Evolutionary conservation across 2,888 invertebrate species (phyloP), one percentile per base, ranked within the genome.

Genomic region (Leucania comma): DNA sequence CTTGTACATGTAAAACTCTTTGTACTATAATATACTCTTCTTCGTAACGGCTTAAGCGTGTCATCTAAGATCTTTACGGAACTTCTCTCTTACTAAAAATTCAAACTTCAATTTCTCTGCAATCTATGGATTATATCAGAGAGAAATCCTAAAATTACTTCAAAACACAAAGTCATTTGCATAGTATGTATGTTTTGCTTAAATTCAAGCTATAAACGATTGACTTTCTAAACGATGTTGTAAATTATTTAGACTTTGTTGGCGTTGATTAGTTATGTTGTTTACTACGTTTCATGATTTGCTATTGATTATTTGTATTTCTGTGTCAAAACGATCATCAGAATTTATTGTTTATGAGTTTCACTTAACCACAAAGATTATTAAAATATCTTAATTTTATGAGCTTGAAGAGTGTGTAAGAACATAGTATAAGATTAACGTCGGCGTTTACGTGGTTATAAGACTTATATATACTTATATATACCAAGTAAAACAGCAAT

Each of bases 171-270:
- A 58, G n/a, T 51, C 17, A 72, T 72, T 81, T 81, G 58, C 78
- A 71, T 67, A 64, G 14, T 69, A 58, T 29, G 17, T 51, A 20
- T 59, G 66, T 70, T 75, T 68, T 42, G 26, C 42, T 75, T 50
- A 69, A 74, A 65, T 38, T 68, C 65, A 70, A 48, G 56, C 50
- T 60, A 51, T 54, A 20, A 24, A 20, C 42, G 53, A 68, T 76
- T 69, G 42, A 71, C 62, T 83, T 83, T 82, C 83, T 79, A 83
- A 82, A 54, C 8, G 42, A 56, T 65, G 50, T 69, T 51, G 50
- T 72, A 73, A 75, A 71, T 75, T 73, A 62, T 78, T 63, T 68
- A 59, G 29, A 68, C 24, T 64, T 64, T 72, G 72, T 83, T 69
- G 24, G 29, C 17, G n/a, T 56, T 42, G 24, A 62, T 81, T n/a